Evolutionary conservation across 2,113 vertebrate genomes (phyloP).

Genomic region (Megaptera novaeangliae): DNA sequence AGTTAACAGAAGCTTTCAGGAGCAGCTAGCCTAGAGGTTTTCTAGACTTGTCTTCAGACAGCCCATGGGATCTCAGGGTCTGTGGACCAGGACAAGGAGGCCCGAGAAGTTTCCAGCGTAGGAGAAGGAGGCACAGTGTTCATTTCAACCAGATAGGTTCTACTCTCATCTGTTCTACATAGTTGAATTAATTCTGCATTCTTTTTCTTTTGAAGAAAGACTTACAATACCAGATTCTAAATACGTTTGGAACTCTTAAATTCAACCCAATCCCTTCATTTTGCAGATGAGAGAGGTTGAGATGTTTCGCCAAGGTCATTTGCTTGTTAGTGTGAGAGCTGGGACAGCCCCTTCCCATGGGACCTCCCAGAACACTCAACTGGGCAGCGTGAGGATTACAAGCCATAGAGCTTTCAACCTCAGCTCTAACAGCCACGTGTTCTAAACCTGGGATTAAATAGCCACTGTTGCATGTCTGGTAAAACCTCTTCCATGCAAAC

Average conservation of each 20-base stretch:
- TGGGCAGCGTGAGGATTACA: accelerated
- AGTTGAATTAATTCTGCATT: not conserved
- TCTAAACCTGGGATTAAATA: not conserved
- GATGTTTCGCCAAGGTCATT: not conserved
- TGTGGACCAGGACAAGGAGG: not conserved
- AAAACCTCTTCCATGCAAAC: not conserved
- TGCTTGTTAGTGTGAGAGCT: not conserved
- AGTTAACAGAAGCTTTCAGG: accelerated
- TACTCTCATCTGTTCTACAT: not conserved
- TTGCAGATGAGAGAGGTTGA: not conserved
- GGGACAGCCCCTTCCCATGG: too few relatives aligned
- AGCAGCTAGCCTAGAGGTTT: not conserved
- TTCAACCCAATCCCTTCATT: not conserved
- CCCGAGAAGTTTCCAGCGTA: not conserved
- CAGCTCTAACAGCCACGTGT: not conserved
- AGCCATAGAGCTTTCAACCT: not conserved
- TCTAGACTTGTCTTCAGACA: not conserved
- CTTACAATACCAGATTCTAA: not conserved
- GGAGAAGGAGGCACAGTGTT: accelerated
- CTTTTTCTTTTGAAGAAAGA: not conserved
- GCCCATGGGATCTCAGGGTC: too few relatives aligned
- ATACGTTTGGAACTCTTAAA: not conserved
- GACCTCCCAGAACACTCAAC: not conserved
- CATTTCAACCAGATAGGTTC: not conserved
- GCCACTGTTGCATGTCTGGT: not conserved